phyloP scores from a whole-genome alignment of 2,113 vertebrate genomes.

The Ahaetulla prasina region DNA sequence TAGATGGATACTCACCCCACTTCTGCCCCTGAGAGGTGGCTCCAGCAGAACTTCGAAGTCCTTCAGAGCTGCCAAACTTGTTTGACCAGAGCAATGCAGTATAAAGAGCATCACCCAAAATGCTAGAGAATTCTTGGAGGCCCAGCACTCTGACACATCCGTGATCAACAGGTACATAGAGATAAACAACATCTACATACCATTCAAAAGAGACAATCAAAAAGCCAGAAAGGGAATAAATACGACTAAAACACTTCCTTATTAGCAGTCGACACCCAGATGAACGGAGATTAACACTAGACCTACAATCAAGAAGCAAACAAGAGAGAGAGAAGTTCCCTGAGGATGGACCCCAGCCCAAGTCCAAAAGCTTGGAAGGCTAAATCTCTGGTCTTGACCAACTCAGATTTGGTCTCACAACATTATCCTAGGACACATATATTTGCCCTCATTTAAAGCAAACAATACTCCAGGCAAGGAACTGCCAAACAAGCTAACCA shows the following conservation, averaged over 20 bases:
- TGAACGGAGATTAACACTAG: not conserved
- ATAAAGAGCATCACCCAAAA: not conserved
- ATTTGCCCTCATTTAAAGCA: not conserved
- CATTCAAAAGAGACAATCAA: not conserved
- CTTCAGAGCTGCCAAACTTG: not conserved
- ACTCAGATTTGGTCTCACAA: not conserved
- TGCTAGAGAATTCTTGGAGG: not conserved
- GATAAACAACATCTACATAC: not conserved
- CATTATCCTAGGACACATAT: not conserved
- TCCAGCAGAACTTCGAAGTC: not conserved
- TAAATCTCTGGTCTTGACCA: not conserved
- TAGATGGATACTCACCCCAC: not conserved
- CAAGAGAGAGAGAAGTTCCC: not conserved
- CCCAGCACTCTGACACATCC: not conserved
- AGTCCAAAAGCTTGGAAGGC: not conserved
- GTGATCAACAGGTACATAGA: not conserved
- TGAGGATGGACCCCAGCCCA: not conserved
- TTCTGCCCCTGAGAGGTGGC: not conserved
- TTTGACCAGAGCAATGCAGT: not conserved
- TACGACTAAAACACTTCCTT: not conserved
- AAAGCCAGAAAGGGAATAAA: not conserved
- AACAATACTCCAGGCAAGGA: not conserved
- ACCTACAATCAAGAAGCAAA: not conserved
- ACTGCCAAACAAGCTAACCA: not conserved
- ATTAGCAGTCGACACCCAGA: not conserved